These are phyloP conservation scores for Baryphthengus martii DNA, from an alignment of 2,113 vertebrate species.

Conservation along the genomic window DNA sequence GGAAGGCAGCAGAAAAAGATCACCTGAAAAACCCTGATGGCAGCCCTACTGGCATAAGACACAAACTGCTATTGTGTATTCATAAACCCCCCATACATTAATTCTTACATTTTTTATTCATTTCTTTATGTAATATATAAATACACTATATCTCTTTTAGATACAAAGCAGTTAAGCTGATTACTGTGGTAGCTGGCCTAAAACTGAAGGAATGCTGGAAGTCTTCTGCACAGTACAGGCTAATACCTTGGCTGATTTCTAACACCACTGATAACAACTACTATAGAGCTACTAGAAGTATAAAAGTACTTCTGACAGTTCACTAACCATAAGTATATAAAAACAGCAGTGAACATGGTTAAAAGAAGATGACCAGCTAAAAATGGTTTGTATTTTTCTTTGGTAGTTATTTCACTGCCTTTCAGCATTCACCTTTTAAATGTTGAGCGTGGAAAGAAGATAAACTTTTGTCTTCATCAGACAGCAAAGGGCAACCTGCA, in stretches of 20 bases:
- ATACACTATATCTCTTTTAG: background rate
- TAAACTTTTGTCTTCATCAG: background rate
- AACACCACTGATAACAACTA: background rate
- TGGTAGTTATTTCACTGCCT: background rate
- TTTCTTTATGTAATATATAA: background rate
- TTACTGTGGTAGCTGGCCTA: background rate
- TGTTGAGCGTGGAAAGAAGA: background rate
- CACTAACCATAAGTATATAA: background rate
- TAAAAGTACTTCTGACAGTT: background rate
- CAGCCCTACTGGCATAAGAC: background rate
- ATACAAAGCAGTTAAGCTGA: background rate
- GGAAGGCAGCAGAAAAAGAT: background rate
- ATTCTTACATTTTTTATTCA: background rate
- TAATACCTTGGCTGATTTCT: background rate
- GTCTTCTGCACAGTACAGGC: background rate
- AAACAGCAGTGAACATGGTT: background rate
- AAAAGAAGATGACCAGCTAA: background rate
- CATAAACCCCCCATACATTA: accelerated
- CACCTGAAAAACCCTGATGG: background rate
- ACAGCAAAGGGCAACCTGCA: background rate
- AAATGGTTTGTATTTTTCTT: background rate
- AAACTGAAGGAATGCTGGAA: background rate
- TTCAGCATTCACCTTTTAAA: background rate
- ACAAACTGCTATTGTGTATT: background rate
- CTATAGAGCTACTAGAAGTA: background rate